Evolutionary conservation across 2,797 vertebrate genomes (phyloP).

Genomic region (Myripristis murdjan): DNA sequence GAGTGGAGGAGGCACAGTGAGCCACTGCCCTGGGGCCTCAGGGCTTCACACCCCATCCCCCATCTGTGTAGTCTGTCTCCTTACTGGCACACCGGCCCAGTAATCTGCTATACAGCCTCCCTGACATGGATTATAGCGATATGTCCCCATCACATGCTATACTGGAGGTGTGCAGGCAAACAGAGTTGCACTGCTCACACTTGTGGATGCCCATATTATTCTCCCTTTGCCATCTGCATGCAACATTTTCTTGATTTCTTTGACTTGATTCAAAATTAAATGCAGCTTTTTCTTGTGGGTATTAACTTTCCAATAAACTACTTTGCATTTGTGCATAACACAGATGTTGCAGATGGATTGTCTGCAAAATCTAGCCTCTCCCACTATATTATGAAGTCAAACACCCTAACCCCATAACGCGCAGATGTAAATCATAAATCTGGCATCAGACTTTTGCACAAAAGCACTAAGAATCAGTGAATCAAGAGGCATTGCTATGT

Average conservation of each 20-base stretch:
- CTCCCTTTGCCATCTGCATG: not conserved
- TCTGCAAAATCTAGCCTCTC: conserved; percentile 1
- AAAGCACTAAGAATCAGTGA: conserved; percentile 17
- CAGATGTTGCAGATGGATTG: not conserved
- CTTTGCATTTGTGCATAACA: not conserved
- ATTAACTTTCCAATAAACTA: not conserved
- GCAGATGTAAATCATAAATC: conserved; percentile 13
- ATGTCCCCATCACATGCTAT: not conserved
- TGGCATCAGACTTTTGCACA: conserved; percentile 9
- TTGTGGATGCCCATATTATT: not conserved
- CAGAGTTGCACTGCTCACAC: not conserved
- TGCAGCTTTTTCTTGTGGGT: not conserved
- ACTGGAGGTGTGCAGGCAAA: not conserved
- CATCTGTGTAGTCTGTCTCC: conserved; percentile 44
- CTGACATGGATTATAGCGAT: conserved; percentile 23
- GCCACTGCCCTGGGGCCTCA: conserved; percentile 53
- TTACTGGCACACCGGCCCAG: conserved; percentile 6
- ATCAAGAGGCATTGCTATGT: conserved; percentile 11
- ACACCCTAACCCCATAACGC: conserved; percentile 11
- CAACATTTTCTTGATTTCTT: conserved; percentile 9
- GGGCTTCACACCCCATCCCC: conserved; percentile 38
- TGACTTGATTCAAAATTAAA: not conserved
- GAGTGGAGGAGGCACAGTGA: conserved; percentile 55
- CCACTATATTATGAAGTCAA: conserved; percentile 9
- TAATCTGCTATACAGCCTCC: conserved; percentile 18